Evolutionary conservation across 2,797 vertebrate genomes (phyloP).

Genomic region (Peromyscus attwateri): DNA sequence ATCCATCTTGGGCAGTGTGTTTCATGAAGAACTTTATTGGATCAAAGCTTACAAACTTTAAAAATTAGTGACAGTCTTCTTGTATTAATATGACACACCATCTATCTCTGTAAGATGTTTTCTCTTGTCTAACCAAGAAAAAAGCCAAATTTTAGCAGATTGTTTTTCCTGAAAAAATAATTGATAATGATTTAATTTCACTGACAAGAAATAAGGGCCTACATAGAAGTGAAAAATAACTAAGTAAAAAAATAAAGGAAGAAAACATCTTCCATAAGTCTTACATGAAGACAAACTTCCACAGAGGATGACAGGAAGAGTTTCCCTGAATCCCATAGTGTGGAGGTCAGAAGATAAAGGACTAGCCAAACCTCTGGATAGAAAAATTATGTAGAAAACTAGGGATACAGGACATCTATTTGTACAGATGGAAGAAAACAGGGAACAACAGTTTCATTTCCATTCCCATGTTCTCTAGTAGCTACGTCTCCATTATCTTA

Average conservation of each 20-base stretch:
- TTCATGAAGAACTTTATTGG: not conserved
- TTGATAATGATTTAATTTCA: not conserved
- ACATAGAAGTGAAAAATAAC: not conserved
- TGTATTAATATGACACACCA: not conserved
- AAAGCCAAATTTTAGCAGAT: not conserved
- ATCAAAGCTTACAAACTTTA: not conserved
- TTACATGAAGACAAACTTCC: not conserved
- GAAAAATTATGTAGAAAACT: not conserved
- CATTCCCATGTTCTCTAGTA: slow-evolving; percentile 21
- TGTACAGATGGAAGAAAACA: not conserved
- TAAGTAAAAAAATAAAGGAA: not conserved
- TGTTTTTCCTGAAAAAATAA: not conserved
- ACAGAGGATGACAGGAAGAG: not conserved
- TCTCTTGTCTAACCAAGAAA: not conserved
- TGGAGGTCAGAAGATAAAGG: not conserved
- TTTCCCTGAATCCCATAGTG: too few species aligned
- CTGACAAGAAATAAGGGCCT: not conserved
- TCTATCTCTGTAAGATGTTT: not conserved
- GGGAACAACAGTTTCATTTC: not conserved
- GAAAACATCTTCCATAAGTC: not conserved
- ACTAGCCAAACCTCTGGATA: not conserved
- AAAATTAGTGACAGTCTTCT: not conserved
- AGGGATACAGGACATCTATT: too few species aligned
- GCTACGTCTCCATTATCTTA: slow-evolving; percentile 22
- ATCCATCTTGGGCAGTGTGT: not conserved